These are phyloP conservation scores for Crioceris asparagi DNA, from an alignment of 2,888 invertebrate species.

Conservation along the genomic window DNA sequence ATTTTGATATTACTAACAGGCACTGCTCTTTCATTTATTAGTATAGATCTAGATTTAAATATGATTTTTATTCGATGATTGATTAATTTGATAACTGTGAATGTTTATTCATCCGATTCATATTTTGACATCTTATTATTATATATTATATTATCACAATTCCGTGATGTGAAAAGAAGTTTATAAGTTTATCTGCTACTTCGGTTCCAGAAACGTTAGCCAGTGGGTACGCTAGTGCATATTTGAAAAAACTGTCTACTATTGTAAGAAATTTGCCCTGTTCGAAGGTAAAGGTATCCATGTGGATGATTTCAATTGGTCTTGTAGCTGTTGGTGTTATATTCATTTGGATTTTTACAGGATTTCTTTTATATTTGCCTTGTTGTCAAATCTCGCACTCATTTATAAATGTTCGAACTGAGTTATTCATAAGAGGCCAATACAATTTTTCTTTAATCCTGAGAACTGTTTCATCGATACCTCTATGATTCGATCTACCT, in stretches of 20 bases:
- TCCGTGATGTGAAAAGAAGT: constrained; percentile 17
- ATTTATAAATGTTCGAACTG: constrained; percentile 9
- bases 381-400: constrained; percentile 8
- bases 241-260: constrained; percentile 18
- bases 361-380: constrained; percentile 7
- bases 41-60: too few relatives aligned
- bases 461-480: constrained; percentile 8
- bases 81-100: too few relatives aligned
- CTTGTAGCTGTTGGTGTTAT: constrained; percentile 3
- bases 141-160: too few relatives aligned
- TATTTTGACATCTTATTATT: too few relatives aligned
- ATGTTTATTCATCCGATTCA: too few relatives aligned
- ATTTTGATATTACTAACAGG: too few relatives aligned
- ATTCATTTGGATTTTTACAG: constrained; percentile 5
- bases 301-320: constrained; percentile 7
- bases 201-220: constrained; percentile 6
- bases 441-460: constrained; percentile 8
- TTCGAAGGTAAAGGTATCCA: constrained; percentile 15
- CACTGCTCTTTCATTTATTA: too few relatives aligned
- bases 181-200: constrained; percentile 11
- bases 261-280: constrained; percentile 17
- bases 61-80: too few relatives aligned
- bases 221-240: constrained; percentile 14
- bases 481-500: constrained; percentile 7
- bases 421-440: constrained; percentile 7